Conservation (phyloP, 2,113 vertebrate species). For the Corapipo altera region DNA sequence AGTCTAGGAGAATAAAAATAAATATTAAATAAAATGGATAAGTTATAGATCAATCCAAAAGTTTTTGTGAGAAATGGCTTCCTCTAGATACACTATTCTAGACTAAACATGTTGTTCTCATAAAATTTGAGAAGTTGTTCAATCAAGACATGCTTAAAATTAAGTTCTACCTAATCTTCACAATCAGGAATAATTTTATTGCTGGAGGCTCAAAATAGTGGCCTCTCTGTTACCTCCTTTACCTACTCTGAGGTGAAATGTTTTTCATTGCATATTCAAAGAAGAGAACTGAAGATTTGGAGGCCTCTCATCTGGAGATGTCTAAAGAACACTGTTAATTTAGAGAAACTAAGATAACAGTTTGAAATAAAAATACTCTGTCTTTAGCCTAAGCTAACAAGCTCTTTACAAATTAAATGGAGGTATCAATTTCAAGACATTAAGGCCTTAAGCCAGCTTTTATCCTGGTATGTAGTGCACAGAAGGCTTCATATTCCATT, state of each 20-base stretch:
- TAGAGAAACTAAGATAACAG: neutral
- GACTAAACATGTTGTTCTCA: neutral
- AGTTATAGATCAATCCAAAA: neutral
- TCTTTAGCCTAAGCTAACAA: neutral
- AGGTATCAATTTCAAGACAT: neutral
- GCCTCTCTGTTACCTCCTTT: neutral
- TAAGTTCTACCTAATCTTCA: neutral
- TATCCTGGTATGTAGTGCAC: neutral
- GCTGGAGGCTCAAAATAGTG: neutral
- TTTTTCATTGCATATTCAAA: neutral
- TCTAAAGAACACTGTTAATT: neutral
- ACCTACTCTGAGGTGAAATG: neutral
- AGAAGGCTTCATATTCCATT: neutral
- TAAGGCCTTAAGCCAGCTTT: neutral
- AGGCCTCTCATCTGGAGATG: neutral
- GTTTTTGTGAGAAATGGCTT: neutral
- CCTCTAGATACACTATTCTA: neutral
- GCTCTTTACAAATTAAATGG: neutral
- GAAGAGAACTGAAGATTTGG: neutral
- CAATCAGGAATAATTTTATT: neutral
- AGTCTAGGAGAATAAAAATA: neutral
- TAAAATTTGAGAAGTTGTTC: neutral
- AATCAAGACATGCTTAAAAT: neutral
- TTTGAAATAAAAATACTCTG: neutral
- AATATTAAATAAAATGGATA: neutral